A percentile compares a stretch with the other conserved stretches of the same genome.
Conservation (phyloP, 2,797 vertebrate species). For the Spatula versicolor region DNA sequence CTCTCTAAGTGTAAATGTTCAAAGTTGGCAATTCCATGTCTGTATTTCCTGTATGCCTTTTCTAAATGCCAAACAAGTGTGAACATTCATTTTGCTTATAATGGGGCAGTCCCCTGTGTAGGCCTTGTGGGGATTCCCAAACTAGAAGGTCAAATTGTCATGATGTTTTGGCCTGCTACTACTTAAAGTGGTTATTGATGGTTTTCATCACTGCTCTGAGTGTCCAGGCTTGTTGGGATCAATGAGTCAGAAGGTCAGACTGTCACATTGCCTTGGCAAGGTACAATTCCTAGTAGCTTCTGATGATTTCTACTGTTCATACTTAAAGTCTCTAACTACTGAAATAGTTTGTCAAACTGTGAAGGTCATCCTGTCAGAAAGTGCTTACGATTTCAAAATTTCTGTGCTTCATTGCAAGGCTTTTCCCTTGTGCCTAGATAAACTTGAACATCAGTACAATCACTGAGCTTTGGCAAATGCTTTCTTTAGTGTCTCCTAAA, state of each 20-base stretch:
- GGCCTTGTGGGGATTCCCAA: not conserved
- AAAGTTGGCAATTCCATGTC: not conserved
- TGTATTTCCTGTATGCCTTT: not conserved
- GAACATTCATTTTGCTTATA: not conserved
- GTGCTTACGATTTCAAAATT: not conserved
- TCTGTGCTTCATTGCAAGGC: not conserved
- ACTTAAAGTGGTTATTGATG: not conserved
- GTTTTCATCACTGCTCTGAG: not conserved
- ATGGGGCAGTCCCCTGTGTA: not conserved
- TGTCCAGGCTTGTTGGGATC: not conserved
- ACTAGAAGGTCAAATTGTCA: not conserved
- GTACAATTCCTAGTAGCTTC: not conserved
- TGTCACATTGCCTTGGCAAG: not conserved
- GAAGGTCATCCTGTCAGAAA: conserved; percentile 27
- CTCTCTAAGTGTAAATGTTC: not conserved
- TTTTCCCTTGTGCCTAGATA: conserved; percentile 6
- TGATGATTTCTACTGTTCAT: not conserved
- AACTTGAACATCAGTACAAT: conserved; percentile 8
- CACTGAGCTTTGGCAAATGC: not conserved
- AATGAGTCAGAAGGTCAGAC: not conserved
- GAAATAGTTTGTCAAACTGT: not conserved
- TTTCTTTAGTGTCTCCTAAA: conserved; percentile 13
- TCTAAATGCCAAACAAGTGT: not conserved
- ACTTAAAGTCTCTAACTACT: not conserved
- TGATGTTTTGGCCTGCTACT: not conserved